phyloP scores from a whole-genome alignment of 2,113 vertebrate species.

The Pygoscelis antarcticus region DNA sequence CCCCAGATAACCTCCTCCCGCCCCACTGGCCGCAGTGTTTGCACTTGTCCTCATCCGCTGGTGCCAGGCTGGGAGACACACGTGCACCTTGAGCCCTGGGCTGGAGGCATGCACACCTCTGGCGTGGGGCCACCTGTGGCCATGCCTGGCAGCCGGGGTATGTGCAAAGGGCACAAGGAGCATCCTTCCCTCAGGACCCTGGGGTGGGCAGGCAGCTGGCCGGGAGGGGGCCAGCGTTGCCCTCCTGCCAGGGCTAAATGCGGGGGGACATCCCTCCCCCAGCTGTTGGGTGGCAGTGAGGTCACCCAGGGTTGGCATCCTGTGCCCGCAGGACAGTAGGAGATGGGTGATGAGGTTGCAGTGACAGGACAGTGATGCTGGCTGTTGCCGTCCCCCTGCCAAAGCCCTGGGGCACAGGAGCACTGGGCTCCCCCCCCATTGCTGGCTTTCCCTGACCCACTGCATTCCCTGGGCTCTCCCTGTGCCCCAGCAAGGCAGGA shows the following conservation, averaged over 20 bases:
- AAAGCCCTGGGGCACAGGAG: not conserved
- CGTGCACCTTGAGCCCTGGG: not conserved
- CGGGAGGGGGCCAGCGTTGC: not conserved
- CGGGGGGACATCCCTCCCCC: not conserved
- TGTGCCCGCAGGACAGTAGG: not conserved
- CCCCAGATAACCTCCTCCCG: conserved; percentile 56
- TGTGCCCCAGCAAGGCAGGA: not conserved
- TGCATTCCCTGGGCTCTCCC: not conserved
- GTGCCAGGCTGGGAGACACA: conserved; percentile 45
- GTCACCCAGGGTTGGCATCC: rapidly evolving
- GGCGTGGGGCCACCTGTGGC: not conserved
- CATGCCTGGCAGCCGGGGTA: not conserved
- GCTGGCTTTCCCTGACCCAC: not conserved
- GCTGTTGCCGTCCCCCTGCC: not conserved
- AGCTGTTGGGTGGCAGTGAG: not conserved
- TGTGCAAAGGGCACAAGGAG: not conserved
- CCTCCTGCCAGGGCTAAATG: not conserved
- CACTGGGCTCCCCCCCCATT: rapidly evolving
- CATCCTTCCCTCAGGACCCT: not conserved
- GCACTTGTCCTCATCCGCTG: conserved; percentile 58
- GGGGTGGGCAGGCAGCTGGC: not conserved
- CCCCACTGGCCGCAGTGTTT: conserved; percentile 25
- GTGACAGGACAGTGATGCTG: not conserved
- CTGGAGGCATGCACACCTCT: not conserved
- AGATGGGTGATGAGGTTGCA: not conserved